Conservation (phyloP, 2,888 invertebrate genomes). For the Mesorhabditis belari region DNA sequence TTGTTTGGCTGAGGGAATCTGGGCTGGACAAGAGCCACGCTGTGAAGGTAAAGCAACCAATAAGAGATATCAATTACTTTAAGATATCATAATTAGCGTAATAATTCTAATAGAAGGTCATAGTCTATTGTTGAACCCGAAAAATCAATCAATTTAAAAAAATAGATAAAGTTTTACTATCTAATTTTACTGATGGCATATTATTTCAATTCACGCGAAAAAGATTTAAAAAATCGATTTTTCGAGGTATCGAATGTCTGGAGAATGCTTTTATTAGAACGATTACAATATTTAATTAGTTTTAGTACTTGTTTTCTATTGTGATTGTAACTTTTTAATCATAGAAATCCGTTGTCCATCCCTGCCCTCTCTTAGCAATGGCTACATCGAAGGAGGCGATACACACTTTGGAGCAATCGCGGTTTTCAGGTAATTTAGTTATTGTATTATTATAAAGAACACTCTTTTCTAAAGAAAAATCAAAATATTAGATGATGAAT, state of each 20-base stretch:
- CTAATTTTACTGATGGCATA: no score
- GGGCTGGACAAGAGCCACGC: slow-evolving; percentile 82
- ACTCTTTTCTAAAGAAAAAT: not conserved
- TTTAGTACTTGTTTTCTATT: slow-evolving; percentile 1
- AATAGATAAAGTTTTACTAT: no score
- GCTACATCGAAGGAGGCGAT: slow-evolving; percentile 71
- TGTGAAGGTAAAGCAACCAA: slow-evolving; percentile 69
- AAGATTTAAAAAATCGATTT: no score
- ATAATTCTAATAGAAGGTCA: no score
- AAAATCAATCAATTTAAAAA: no score
- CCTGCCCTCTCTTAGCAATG: slow-evolving; percentile 87
- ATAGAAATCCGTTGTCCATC: slow-evolving; percentile 93
- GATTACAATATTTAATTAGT: no score
- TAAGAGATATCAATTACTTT: not conserved
- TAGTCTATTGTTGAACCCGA: no score
- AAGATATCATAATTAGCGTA: not conserved
- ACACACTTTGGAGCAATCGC: slow-evolving; percentile 74
- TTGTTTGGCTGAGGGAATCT: slow-evolving; percentile 87
- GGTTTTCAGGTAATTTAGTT: not conserved
- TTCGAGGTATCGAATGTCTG: no score
- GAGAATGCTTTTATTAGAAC: no score
- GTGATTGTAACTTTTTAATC: slow-evolving; percentile 4
- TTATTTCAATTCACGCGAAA: no score
- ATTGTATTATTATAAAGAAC: not conserved
- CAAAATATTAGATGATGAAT: not conserved